A percentile compares a stretch with the other conserved stretches of the same genome.
These are phyloP conservation scores for Scartelaos histophorus DNA, from an alignment of 2,113 vertebrate genomes.

Conservation along the genomic window DNA sequence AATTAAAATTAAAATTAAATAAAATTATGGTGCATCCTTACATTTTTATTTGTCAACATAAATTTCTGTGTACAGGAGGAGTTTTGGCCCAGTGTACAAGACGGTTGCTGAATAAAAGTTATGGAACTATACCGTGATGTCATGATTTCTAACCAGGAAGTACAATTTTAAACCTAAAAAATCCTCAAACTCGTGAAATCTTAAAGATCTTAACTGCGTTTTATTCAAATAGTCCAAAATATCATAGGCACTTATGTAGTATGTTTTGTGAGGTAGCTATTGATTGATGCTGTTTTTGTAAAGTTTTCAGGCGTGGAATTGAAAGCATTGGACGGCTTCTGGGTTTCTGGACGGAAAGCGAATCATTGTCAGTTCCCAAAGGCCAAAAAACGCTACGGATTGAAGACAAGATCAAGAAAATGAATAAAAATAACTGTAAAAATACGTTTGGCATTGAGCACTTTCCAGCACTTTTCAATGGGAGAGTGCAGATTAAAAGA, in stretches of 20 bases:
- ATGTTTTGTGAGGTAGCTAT: constrained; percentile 51
- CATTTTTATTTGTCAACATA: no score
- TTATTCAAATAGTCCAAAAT: constrained; percentile 13
- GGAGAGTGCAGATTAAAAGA: constrained; percentile 56
- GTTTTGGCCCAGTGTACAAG: no score
- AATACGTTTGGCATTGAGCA: constrained; percentile 51
- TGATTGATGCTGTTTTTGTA: constrained; percentile 59
- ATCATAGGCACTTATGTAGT: constrained; percentile 54
- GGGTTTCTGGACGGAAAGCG: constrained; percentile 52
- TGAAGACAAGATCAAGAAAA: constrained; percentile 58
- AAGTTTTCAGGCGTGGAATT: constrained; percentile 61
- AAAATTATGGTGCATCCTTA: no score
- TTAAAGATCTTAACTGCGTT: no score
- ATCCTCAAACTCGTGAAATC: no score
- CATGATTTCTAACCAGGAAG: no score
- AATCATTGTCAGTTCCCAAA: constrained; percentile 50
- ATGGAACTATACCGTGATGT: no score
- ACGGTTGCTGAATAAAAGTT: no score
- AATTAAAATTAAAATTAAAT: no score
- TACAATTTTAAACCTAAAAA: no score
- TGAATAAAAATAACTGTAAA: constrained; percentile 59
- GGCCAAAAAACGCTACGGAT: constrained; percentile 43
- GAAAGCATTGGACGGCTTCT: constrained; percentile 53
- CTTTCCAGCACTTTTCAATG: constrained; percentile 49
- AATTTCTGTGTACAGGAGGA: no score